Percentiles rank a stretch among this genome's conserved stretches.
Evolutionary conservation across 1,140 invertebrate species (phyloP).

Genomic region (Mesaphorura yosii): DNA sequence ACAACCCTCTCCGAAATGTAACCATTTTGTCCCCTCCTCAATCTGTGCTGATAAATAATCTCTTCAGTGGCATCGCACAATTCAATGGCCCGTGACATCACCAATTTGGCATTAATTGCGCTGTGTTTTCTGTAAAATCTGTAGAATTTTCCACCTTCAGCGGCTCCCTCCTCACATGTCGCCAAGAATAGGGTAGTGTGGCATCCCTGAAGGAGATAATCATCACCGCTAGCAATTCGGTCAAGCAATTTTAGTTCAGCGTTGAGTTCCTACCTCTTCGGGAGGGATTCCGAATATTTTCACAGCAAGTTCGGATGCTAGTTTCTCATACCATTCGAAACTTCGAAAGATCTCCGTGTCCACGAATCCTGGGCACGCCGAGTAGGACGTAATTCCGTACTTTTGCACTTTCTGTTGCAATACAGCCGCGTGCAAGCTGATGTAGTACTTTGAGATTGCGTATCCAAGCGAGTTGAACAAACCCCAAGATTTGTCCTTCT

Average conservation of each 20-base stretch:
- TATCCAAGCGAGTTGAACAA: constrained; percentile 32
- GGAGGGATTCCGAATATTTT: neutral
- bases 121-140: constrained; percentile 35
- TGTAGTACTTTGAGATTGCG: constrained; percentile 36
- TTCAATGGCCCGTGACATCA: neutral
- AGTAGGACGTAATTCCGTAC: neutral
- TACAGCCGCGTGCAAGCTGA: constrained; percentile 34
- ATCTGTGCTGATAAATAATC: no score
- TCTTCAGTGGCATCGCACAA: no score
- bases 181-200: constrained; percentile 38
- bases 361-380: neutral
- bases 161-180: constrained; percentile 32
- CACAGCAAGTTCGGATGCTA: neutral
- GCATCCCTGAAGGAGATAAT: constrained; percentile 32
- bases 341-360: neutral
- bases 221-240: neutral
- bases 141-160: constrained; percentile 34
- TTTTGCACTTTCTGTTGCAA: constrained; percentile 31
- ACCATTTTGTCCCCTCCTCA: neutral
- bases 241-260: neutral
- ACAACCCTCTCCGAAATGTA: no score
- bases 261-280: neutral
- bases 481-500: constrained; percentile 15
- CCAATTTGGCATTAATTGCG: constrained; percentile 33
- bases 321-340: neutral